Base-by-base conservation (phyloP, 2,888 invertebrate genomes). In the Adelognathus sp. region DNA sequence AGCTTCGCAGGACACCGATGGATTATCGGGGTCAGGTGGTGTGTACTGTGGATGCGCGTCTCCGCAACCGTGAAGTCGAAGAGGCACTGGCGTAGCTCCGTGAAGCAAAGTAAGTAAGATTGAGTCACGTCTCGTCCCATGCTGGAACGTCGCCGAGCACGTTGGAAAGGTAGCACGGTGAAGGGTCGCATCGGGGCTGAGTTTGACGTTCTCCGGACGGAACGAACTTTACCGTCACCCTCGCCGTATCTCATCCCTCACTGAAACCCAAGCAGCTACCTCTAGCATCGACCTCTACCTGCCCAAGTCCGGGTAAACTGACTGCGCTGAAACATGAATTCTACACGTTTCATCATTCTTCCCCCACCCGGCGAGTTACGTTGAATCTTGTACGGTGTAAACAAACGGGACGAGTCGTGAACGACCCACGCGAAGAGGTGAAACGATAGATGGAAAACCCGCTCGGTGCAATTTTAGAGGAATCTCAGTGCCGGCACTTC, bases 21-120 rank as follows among this genome's bases (percentile, higher is more conserved):
- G 83, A 83, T 83, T 82, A 82, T 77, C 67, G 64, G 80, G 79
- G 82, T 83, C 83, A 83, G 83, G 83, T 83, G 82, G 71, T 56
- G 50, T 16, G 60, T 58, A 63, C 41, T 29, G 67, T 31, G 39
- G 41, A 67, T 41, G 41, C 36, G 33, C 50, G 33, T 27, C 41
- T 70, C 50, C 79, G 39, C 60, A 39, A 33, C 36, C 56, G 46
- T 60, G 36, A 69, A 60, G 79, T 52, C 64, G 76, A 73, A 78
- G 74, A 64, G 80, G 73, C 78, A 11, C 18, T n/a, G 70, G 41
- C 36, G 52, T 33, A 52, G 24, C 50, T 33, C 63, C 27, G 52
- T 14, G 71, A 80, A 77, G 77, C 77, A 75, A 79, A 81, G 77
- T 81, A 77, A 79, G 76, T 77, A 82, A 83, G 83, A 83, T 83